Percentiles rank a stretch among this genome's conserved stretches.
Evolutionary conservation across 1,140 invertebrate genomes (phyloP).

Genomic region (Heliconius himera): DNA sequence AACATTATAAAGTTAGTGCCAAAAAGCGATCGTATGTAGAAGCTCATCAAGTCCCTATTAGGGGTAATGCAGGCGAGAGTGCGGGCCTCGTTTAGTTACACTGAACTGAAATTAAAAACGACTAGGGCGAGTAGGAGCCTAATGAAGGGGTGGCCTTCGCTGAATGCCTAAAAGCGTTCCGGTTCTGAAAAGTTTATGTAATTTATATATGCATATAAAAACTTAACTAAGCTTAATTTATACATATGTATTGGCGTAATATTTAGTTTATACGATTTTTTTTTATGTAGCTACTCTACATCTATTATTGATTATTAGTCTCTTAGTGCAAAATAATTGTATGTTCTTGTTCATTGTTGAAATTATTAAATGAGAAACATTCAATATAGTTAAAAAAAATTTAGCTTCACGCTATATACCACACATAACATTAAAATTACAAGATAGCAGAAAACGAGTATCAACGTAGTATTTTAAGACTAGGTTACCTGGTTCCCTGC

Average conservation of each 20-base stretch:
- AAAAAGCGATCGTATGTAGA: not conserved
- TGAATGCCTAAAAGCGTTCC: not conserved
- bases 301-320: too few relatives aligned
- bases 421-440: too few relatives aligned
- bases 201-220: not conserved
- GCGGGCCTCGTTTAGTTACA: not conserved
- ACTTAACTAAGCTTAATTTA: too few relatives aligned
- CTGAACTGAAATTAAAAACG: not conserved
- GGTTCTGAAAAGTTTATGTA: not conserved
- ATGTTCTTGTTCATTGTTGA: too few relatives aligned
- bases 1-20: not conserved
- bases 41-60: not conserved
- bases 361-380: too few relatives aligned
- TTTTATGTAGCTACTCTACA: too few relatives aligned
- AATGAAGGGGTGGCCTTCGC: not conserved
- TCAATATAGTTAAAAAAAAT: too few relatives aligned
- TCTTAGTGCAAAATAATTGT: too few relatives aligned
- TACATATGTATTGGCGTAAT: not conserved
- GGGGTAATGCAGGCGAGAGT: not conserved
- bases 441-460: too few relatives aligned
- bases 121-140: not conserved
- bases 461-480: too few relatives aligned
- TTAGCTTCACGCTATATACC: too few relatives aligned
- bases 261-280: not conserved
- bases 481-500: too few relatives aligned